These are phyloP conservation scores for Sylvia atricapilla DNA, from an alignment of 2,113 vertebrate species.

Conservation along the genomic window DNA sequence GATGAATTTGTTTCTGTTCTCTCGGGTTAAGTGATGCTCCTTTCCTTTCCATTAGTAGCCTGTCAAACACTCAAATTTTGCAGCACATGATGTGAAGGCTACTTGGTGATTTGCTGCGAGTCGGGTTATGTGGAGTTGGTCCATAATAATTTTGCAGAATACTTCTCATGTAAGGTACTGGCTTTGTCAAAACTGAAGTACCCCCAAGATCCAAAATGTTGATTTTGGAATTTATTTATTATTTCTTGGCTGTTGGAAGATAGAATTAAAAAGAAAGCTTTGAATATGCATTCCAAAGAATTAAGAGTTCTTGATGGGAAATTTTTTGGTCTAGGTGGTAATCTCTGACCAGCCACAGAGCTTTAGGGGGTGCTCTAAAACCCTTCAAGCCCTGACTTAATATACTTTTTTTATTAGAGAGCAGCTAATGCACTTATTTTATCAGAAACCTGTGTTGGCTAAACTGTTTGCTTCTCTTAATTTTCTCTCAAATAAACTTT, in stretches of 20 bases:
- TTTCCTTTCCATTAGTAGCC: not conserved
- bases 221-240: not conserved
- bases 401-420: not conserved
- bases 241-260: not conserved
- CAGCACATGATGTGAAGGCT: not conserved
- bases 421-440: not conserved
- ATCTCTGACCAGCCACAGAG: not conserved
- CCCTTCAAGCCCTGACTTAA: not conserved
- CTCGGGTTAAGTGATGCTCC: not conserved
- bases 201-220: not conserved
- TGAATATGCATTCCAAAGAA: slow-evolving; percentile 8
- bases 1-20: not conserved
- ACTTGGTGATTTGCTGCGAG: accelerated
- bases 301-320: not conserved
- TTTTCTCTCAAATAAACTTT: slow-evolving; percentile 41
- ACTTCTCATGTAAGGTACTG: not conserved
- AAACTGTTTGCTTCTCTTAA: not conserved
- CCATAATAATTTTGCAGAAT: not conserved
- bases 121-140: not conserved
- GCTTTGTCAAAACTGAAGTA: not conserved
- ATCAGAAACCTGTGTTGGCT: not conserved
- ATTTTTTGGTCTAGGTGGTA: not conserved
- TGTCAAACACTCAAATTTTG: not conserved
- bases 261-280: slow-evolving; percentile 11
- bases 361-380: not conserved